These are phyloP conservation scores for Trypoxylus dichotomus DNA, from an alignment of 1,140 invertebrate genomes.

Conservation along the genomic window DNA sequence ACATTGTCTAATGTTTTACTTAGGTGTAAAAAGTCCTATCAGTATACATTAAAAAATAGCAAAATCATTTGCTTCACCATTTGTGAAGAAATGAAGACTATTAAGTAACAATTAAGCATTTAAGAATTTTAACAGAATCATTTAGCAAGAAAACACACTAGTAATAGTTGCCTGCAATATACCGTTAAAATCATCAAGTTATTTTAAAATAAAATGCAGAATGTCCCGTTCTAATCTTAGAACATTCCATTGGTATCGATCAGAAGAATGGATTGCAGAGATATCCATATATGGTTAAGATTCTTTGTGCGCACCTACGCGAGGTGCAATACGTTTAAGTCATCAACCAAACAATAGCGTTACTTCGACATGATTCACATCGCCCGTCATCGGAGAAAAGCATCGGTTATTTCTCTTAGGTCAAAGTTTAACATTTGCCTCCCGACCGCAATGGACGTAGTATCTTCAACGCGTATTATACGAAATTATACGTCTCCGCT, in stretches of 20 bases:
- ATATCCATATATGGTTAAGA: background rate
- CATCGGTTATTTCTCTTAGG: background rate
- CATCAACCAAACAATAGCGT: background rate
- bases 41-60: no score
- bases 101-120: no score
- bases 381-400: background rate
- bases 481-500: background rate
- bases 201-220: background rate
- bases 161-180: no score
- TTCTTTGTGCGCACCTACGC: background rate
- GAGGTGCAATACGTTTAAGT: background rate
- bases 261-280: background rate
- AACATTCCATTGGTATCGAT: background rate
- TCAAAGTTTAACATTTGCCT: conserved; percentile 3
- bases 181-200: no score
- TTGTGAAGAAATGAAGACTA: no score
- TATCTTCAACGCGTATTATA: background rate
- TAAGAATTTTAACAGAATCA: no score
- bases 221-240: background rate
- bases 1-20: no score
- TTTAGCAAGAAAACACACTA: no score
- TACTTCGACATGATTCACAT: background rate
- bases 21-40: no score
- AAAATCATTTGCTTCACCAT: no score
- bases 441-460: background rate